Evolutionary conservation across 2,113 vertebrate species (phyloP), one percentile per base, ranked within the genome.

Genomic region (Strigops habroptila): DNA sequence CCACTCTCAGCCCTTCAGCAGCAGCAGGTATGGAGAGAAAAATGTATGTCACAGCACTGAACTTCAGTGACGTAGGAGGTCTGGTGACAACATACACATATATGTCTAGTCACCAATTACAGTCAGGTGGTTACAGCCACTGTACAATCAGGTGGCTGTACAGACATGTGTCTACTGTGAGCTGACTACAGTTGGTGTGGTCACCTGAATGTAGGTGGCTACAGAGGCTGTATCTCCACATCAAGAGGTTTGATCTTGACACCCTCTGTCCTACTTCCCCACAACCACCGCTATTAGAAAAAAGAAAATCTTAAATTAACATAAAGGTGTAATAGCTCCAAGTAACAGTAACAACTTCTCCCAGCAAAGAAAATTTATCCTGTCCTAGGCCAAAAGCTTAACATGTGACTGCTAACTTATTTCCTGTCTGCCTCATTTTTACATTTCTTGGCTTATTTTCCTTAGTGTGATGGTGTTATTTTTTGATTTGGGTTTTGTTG

Each of bases 161-260:
- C 14, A 44, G 59, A 10, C 10, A 12, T 0, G 1, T 14, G n/a
- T 9, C 9, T 3, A 0, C 1, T 27, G 24, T 1, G 24, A 33
- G 48, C 24, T 3, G 22, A 4, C 41, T 48, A 10, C 1, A 67
- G 41, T 1, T 0, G 0, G 19, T 6, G 6, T 1, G 53, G 46
- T 10, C 48, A 55, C 23, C 33, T 71, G 14, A 43, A 46, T 17
- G 41, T 3, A 48, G 9, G 21, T 44, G 30, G 11, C n/a, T 46
- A 0, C 1, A 23, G 49, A 10, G 14, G 27, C 18, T 76, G 16
- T 12, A 25, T 5, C 51, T 48, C 64, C 24, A 44, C 33, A 39
- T 8, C 39, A 57, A 57, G 6, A 82, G 17, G 71, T 16, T 27
- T 39, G 4, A 63, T 31, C 31, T 48, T 71, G 22, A 31, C 8